A percentile compares a stretch with the other conserved stretches of the same genome.
phyloP scores from a whole-genome alignment of 2,888 invertebrate species.

The Sphinx pinastri region DNA sequence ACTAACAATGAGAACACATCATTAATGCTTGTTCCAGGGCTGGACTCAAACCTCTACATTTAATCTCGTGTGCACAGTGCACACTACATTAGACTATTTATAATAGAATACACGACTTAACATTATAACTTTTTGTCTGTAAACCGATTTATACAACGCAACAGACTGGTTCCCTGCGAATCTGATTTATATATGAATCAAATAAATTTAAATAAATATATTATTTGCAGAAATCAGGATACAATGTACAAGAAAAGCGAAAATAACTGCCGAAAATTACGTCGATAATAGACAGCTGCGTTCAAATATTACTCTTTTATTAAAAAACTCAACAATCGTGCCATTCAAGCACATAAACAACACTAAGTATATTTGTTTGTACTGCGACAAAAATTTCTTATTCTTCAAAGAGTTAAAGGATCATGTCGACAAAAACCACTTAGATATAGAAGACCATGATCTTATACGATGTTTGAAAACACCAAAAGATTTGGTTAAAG shows the following conservation, averaged over 20 bases:
- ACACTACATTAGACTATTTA: too few species aligned
- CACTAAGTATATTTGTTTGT: conserved; percentile 39
- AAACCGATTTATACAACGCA: not conserved
- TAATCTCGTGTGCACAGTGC: too few species aligned
- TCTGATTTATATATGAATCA: not conserved
- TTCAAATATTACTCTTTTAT: not conserved
- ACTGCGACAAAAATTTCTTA: conserved; percentile 39
- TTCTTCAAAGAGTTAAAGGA: conserved; percentile 35
- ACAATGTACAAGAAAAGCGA: not conserved
- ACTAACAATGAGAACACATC: too few species aligned
- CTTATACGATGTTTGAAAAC: conserved; percentile 35
- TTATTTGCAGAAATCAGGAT: not conserved
- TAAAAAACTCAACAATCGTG: conserved; percentile 35
- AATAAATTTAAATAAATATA: not conserved
- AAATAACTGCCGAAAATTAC: not conserved
- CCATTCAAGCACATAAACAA: conserved; percentile 38
- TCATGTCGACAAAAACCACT: conserved; percentile 29
- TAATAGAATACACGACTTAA: too few species aligned
- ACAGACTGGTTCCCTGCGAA: not conserved
- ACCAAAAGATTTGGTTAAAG: conserved; percentile 43
- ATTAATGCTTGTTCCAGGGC: too few species aligned
- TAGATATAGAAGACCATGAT: conserved; percentile 28
- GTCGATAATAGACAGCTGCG: not conserved
- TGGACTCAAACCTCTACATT: too few species aligned
- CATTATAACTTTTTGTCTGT: too few species aligned